phyloP scores from a whole-genome alignment of 92 coral and sea anemone genomes.

The Siderastrea siderea region DNA sequence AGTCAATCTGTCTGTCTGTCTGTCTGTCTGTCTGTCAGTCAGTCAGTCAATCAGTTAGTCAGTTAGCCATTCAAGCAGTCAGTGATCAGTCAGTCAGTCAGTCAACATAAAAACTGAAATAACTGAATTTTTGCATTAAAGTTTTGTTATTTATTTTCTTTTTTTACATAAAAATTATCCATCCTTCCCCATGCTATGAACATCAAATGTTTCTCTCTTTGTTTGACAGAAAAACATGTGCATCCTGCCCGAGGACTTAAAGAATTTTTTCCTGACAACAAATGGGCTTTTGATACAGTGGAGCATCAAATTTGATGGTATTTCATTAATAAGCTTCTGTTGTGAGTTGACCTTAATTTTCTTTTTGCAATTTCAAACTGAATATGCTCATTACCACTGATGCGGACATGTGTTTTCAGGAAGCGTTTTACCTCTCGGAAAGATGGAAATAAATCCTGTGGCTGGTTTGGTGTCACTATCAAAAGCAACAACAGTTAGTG shows the following conservation, averaged over 20 bases:
- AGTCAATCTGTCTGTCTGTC: not conserved
- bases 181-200: not conserved
- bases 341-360: not conserved
- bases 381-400: not conserved
- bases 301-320: conserved; percentile 97
- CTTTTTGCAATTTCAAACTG: not conserved
- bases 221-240: conserved; percentile 91
- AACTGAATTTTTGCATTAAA: not conserved
- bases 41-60: not conserved
- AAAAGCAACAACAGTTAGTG: conserved; percentile 69
- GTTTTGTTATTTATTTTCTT: not conserved
- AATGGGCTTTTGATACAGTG: conserved; percentile 97
- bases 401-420: conserved; percentile 54
- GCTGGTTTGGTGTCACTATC: conserved; percentile 76
- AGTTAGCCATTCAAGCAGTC: not conserved
- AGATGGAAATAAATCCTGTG: conserved; percentile 97
- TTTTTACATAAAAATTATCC: too few relatives aligned
- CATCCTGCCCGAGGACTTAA: conserved; percentile 89
- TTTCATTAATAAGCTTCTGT: not conserved
- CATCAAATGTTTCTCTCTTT: not conserved
- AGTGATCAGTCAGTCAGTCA: not conserved
- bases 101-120: not conserved
- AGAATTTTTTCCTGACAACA: conserved; percentile 91
- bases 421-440: conserved; percentile 90
- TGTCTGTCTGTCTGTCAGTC: not conserved